A percentile compares a stretch with the other conserved stretches of the same genome.
These are phyloP conservation scores for Diplodus sargus DNA, from an alignment of 2,797 vertebrate genomes.

Conservation along the genomic window DNA sequence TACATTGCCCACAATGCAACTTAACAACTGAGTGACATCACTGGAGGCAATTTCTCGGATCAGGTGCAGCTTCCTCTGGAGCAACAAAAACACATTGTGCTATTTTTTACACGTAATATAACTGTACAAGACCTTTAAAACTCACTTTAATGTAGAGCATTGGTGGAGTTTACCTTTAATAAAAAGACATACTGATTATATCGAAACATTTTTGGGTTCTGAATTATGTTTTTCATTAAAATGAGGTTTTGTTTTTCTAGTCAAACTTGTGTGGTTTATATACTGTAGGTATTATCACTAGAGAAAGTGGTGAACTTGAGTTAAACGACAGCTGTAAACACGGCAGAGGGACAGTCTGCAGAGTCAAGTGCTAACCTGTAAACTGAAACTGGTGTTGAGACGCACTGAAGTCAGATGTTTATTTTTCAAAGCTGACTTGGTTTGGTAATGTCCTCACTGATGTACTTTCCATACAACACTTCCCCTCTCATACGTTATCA, in stretches of 20 bases:
- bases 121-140: no score
- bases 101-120: no score
- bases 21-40: no score
- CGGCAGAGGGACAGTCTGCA: not conserved
- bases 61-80: no score
- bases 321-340: conserved; percentile 40
- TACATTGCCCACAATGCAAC: no score
- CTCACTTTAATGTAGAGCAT: no score
- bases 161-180: not conserved
- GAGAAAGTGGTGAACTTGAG: not conserved
- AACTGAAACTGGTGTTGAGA: conserved; percentile 3
- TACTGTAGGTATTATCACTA: not conserved
- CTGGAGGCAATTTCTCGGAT: no score
- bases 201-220: not conserved
- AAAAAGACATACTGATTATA: not conserved
- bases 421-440: conserved; percentile 47
- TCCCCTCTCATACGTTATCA: conserved; percentile 51
- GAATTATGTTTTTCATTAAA: not conserved
- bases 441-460: conserved; percentile 45
- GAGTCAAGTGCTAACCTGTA: conserved; percentile 25
- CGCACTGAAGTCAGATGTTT: conserved; percentile 25
- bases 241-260: not conserved
- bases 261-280: not conserved
- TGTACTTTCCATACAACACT: conserved; percentile 38
- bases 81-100: no score